Conservation (phyloP, 1,140 invertebrate genomes). For the Cotesia typhae region DNA sequence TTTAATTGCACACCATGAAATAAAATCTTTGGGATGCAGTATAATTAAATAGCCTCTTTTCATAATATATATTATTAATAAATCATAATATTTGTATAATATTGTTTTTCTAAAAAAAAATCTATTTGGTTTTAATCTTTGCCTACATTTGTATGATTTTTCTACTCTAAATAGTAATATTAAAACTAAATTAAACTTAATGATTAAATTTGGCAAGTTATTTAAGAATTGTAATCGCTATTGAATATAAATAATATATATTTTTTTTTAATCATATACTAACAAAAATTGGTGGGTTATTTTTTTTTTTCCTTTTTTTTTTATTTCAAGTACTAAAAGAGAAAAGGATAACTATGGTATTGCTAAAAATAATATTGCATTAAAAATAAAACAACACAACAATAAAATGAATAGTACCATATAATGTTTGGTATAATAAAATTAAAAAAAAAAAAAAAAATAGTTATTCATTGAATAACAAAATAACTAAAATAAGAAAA, state of each 20-base stretch:
- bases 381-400: no score
- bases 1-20: no score
- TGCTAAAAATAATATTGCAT: not conserved
- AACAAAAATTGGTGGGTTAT: not conserved
- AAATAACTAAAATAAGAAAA: constrained; percentile 19
- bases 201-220: constrained; percentile 25
- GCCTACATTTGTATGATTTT: no score
- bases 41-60: no score
- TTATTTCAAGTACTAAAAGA: not conserved
- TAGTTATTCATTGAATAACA: not conserved
- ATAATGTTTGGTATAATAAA: not conserved
- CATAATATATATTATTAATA: no score
- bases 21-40: no score
- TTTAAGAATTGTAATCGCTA: constrained; percentile 9
- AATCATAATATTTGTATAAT: no score
- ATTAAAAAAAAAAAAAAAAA: not conserved
- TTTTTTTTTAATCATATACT: not conserved
- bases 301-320: not conserved
- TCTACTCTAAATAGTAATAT: no score
- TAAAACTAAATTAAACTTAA: constrained; percentile 4
- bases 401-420: no score
- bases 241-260: constrained; percentile 15
- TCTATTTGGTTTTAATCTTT: not conserved
- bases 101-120: constrained; percentile 11
- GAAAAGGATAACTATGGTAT: not conserved